Evolutionary conservation across 1,140 invertebrate species (phyloP).

Genomic region (Lineus longissimus): DNA sequence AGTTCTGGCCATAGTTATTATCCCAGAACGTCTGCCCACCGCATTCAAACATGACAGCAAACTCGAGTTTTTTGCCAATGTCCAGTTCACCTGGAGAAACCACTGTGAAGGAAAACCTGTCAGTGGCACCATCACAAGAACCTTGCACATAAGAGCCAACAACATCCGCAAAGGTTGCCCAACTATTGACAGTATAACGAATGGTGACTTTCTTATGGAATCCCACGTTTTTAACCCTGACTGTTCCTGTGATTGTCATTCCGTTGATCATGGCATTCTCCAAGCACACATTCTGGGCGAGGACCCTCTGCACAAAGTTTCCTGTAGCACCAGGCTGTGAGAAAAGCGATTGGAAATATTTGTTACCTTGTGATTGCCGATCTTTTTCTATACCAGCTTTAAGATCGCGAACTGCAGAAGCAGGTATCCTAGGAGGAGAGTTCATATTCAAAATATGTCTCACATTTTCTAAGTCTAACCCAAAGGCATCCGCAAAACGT

Average conservation of each 20-base stretch:
- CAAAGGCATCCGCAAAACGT: constrained; percentile 89
- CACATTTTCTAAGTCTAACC: constrained; percentile 86
- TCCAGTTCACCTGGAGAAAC: constrained; percentile 57
- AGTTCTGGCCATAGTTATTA: constrained; percentile 80
- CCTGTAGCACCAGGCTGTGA: constrained; percentile 71
- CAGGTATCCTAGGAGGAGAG: constrained; percentile 47
- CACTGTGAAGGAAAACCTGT: constrained; percentile 76
- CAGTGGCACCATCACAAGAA: constrained; percentile 89
- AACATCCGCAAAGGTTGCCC: constrained; percentile 78
- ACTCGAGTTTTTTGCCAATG: constrained; percentile 71
- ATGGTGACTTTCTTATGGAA: constrained; percentile 87
- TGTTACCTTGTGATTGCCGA: constrained; percentile 28
- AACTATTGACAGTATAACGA: constrained; percentile 79
- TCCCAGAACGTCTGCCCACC: constrained; percentile 80
- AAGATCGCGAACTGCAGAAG: constrained; percentile 47
- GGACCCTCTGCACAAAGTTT: constrained; percentile 75
- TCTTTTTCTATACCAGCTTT: constrained; percentile 31
- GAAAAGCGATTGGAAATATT: constrained; percentile 69
- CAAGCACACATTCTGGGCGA: constrained; percentile 70
- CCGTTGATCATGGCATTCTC: constrained; percentile 68
- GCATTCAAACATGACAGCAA: constrained; percentile 78
- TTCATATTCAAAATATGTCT: constrained; percentile 56
- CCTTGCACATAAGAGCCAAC: constrained; percentile 73
- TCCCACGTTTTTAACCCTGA: constrained; percentile 83
- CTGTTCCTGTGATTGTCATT: constrained; percentile 73